Percentiles rank a stretch among this genome's conserved stretches.
Evolutionary conservation across 2,113 vertebrate genomes (phyloP).

Genomic region (Mellivora capensis): DNA sequence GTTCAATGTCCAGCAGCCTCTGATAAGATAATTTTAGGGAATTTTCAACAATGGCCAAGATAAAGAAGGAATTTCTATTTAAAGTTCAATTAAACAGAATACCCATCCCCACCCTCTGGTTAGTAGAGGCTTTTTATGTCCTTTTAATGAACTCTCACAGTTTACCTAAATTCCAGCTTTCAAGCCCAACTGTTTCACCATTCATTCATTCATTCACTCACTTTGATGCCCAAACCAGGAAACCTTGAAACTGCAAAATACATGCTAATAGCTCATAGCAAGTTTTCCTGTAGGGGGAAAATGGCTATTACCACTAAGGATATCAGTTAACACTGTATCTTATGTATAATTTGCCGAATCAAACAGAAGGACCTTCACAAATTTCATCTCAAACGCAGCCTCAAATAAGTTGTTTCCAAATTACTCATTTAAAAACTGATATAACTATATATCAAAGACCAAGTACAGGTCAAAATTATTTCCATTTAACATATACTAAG

Average conservation of each 20-base stretch:
- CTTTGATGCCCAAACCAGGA: not conserved
- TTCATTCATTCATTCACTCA: not conserved
- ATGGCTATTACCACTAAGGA: not conserved
- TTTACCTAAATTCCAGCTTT: slow-evolving; percentile 8
- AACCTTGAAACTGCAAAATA: slow-evolving; percentile 37
- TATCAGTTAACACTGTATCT: not conserved
- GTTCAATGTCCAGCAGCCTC: not conserved
- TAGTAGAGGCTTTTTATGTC: not conserved
- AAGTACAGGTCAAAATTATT: not conserved
- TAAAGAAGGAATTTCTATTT: not conserved
- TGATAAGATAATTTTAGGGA: not conserved
- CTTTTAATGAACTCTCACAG: not conserved
- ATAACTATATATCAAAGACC: not conserved
- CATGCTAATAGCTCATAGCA: not conserved
- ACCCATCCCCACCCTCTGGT: not conserved
- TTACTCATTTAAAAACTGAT: slow-evolving; percentile 5
- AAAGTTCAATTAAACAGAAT: not conserved
- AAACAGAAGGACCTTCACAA: slow-evolving; percentile 41
- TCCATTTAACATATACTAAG: slow-evolving; percentile 6
- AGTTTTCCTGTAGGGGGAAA: slow-evolving; percentile 33
- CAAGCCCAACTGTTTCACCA: not conserved
- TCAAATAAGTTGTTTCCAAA: not conserved
- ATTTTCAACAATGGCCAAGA: not conserved
- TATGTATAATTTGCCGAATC: not conserved
- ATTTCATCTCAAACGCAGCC: not conserved